Evolutionary conservation across 2,113 vertebrate species (phyloP).

Genomic region (Aspiorhynchus laticeps): DNA sequence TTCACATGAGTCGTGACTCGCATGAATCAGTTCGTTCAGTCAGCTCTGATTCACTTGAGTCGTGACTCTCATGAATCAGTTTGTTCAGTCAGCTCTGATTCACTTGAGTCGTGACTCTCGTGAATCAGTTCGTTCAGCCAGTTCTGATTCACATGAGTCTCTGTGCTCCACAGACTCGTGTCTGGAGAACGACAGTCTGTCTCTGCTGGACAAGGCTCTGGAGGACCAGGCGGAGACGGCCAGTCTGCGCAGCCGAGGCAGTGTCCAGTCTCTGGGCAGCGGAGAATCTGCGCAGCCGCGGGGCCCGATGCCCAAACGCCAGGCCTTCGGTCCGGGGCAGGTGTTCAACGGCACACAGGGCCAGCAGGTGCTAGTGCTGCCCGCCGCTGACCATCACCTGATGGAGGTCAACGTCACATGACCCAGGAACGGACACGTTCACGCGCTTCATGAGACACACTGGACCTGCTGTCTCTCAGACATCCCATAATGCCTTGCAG

Average conservation of each 20-base stretch:
- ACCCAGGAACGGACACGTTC: conserved; percentile 56
- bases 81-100: too few species aligned
- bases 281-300: conserved; percentile 70
- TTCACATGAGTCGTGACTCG: too few species aligned
- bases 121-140: background rate
- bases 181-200: conserved; percentile 92
- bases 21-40: too few species aligned
- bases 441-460: background rate
- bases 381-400: conserved; percentile 91
- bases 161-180: conserved; percentile 84
- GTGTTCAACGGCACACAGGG: conserved; percentile 88
- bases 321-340: conserved; percentile 88
- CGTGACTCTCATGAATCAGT: too few species aligned
- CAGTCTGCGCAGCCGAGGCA: conserved; percentile 86
- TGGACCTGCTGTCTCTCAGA: conserved; percentile 9
- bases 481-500: conserved; percentile 61
- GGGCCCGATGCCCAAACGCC: conserved; percentile 91
- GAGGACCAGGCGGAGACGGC: conserved; percentile 88
- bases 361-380: conserved; percentile 89
- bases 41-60: too few species aligned
- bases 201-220: conserved; percentile 87
- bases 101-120: too few species aligned
- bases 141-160: background rate
- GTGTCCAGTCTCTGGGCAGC: conserved; percentile 79
- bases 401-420: conserved; percentile 96